These are phyloP conservation scores for Palythoa heliodiscus DNA, from an alignment of 92 coral and sea anemone genomes.

Conservation along the genomic window DNA sequence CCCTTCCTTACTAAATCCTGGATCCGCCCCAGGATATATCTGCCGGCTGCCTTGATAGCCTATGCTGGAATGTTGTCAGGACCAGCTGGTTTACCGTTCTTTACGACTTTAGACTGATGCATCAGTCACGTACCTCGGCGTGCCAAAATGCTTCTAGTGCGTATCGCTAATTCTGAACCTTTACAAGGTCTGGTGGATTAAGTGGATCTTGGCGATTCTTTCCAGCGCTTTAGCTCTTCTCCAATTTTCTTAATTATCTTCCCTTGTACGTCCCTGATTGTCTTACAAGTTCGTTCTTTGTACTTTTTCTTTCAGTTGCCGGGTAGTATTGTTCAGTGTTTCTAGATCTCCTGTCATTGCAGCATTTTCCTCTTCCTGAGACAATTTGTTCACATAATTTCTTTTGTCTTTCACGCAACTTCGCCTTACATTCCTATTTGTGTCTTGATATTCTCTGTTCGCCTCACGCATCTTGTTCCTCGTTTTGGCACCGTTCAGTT, in stretches of 20 bases:
- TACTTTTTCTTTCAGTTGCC: background rate
- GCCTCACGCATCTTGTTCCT: background rate
- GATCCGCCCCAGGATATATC: too few relatives aligned
- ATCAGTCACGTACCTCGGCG: too few relatives aligned
- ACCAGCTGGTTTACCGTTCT: too few relatives aligned
- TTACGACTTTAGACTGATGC: too few relatives aligned
- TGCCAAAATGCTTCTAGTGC: background rate
- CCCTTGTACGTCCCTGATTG: too few relatives aligned
- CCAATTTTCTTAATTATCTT: too few relatives aligned
- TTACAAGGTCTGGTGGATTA: background rate
- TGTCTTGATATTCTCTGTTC: constrained; percentile 13
- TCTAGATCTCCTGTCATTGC: constrained; percentile 16
- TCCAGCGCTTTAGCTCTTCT: too few relatives aligned
- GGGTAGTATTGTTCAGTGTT: background rate
- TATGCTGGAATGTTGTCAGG: too few relatives aligned
- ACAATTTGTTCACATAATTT: constrained; percentile 3
- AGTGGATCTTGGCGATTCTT: too few relatives aligned
- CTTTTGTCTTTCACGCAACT: background rate
- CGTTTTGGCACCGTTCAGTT: background rate
- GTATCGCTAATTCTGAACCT: constrained; percentile 5
- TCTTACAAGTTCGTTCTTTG: background rate
- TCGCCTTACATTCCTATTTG: constrained; percentile 33
- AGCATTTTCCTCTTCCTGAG: background rate
- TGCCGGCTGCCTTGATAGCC: too few relatives aligned
- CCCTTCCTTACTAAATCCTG: too few relatives aligned